Conservation (phyloP, 2,113 vertebrate genomes). For the Lophochroa leadbeateri region DNA sequence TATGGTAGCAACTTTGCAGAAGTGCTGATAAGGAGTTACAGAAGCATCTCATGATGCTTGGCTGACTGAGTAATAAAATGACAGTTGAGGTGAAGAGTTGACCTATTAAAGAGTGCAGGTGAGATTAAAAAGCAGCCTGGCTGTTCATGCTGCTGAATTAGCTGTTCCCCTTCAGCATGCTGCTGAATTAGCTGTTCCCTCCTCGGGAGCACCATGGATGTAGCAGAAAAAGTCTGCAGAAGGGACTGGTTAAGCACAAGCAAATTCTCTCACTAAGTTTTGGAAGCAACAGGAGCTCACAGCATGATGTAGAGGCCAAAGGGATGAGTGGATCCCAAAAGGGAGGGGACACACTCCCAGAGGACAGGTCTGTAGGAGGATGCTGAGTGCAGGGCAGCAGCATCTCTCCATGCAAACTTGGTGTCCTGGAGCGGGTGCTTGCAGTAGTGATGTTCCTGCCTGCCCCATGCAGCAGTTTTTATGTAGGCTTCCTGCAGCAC, state of each 20-base stretch:
- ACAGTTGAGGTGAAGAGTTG: background rate
- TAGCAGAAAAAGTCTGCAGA: background rate
- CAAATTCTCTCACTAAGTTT: background rate
- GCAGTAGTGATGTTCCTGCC: background rate
- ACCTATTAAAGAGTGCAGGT: background rate
- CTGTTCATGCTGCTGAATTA: background rate
- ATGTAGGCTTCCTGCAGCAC: background rate
- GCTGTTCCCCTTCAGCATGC: background rate
- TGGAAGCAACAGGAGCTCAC: background rate
- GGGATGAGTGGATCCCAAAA: background rate
- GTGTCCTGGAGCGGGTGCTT: background rate
- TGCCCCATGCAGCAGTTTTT: background rate
- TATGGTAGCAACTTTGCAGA: background rate
- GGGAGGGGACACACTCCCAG: background rate
- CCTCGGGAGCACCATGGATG: accelerated
- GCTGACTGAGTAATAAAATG: background rate
- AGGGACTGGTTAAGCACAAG: background rate
- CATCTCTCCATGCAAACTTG: background rate
- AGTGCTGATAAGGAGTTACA: background rate
- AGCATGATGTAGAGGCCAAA: background rate
- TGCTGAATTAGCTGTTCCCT: background rate
- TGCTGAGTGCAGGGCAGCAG: accelerated
- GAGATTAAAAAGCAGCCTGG: background rate
- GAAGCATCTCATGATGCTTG: background rate
- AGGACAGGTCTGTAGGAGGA: background rate